phyloP scores from a whole-genome alignment of 2,113 vertebrate species.

The Rhinogobius similis region DNA sequence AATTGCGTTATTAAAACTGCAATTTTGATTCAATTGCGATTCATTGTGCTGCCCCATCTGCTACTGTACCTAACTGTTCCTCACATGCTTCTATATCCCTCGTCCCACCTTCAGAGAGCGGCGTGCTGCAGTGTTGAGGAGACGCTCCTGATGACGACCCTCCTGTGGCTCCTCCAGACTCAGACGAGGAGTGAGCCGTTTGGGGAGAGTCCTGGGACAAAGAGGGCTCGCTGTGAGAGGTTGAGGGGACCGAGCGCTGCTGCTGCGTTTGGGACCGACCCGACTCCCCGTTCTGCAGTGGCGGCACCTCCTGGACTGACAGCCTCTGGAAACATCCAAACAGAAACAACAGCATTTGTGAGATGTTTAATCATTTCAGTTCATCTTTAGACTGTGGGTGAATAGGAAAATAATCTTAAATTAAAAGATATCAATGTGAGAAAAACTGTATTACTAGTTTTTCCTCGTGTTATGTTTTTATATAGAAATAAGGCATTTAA shows the following conservation, averaged over 20 bases:
- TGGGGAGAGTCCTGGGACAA: slow-evolving; percentile 60
- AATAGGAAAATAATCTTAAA: too few relatives aligned
- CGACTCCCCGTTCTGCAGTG: slow-evolving; percentile 77
- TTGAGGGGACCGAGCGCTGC: slow-evolving; percentile 52
- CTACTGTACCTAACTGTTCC: too few relatives aligned
- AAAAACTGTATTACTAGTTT: too few relatives aligned
- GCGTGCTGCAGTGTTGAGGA: slow-evolving; percentile 60
- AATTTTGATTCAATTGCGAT: too few relatives aligned
- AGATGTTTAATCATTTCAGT: background rate
- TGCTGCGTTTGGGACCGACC: slow-evolving; percentile 71
- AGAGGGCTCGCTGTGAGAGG: slow-evolving; percentile 63
- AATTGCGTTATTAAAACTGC: too few relatives aligned
- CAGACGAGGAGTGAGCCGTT: slow-evolving; percentile 48
- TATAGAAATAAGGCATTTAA: too few relatives aligned
- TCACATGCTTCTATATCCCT: too few relatives aligned
- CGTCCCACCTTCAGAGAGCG: slow-evolving; percentile 44
- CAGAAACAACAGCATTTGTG: background rate
- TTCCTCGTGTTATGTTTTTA: too few relatives aligned
- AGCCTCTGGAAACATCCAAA: slow-evolving; percentile 67
- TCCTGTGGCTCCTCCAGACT: slow-evolving; percentile 43
- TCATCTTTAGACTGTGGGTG: background rate
- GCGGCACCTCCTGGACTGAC: slow-evolving; percentile 81
- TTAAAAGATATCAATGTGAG: too few relatives aligned
- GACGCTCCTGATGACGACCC: slow-evolving; percentile 52
- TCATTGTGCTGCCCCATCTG: too few relatives aligned